Evolutionary conservation across 92 coral and sea anemone genomes (phyloP).

Genomic region (Anthopleura xanthogrammica): DNA sequence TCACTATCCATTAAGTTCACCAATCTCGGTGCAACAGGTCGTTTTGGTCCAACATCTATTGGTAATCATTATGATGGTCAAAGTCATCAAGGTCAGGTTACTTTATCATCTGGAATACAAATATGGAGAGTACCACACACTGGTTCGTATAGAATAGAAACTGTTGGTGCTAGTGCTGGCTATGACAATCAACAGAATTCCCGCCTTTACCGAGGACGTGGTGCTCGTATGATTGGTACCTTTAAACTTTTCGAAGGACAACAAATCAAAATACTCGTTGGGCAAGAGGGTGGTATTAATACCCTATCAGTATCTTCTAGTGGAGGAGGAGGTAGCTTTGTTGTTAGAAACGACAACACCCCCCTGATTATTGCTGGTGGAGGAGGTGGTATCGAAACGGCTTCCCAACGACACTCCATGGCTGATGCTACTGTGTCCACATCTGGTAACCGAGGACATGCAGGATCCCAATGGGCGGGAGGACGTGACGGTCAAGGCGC

Average conservation of each 20-base stretch:
- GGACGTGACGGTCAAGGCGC: constrained; percentile 45
- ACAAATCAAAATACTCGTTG: constrained; percentile 42
- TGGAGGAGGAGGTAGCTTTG: constrained; percentile 72
- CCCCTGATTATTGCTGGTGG: constrained; percentile 66
- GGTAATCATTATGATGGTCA: constrained; percentile 32
- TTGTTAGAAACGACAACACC: constrained; percentile 26
- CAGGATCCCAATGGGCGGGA: constrained; percentile 48
- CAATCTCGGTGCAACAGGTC: constrained; percentile 57
- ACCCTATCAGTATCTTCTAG: constrained; percentile 15
- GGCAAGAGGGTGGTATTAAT: constrained; percentile 47
- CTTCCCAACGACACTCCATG: not conserved
- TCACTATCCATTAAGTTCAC: constrained; percentile 9
- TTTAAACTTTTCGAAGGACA: constrained; percentile 41
- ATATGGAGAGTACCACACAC: constrained; percentile 45
- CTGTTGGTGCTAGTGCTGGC: constrained; percentile 56
- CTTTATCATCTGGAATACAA: constrained; percentile 38
- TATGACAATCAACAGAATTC: constrained; percentile 2
- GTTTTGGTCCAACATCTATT: constrained; percentile 43
- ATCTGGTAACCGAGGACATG: constrained; percentile 36
- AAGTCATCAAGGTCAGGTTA: constrained; percentile 44
- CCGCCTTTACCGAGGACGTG: constrained; percentile 41
- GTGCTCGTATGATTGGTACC: constrained; percentile 52
- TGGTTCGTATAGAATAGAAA: constrained; percentile 38
- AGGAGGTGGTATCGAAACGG: constrained; percentile 44
- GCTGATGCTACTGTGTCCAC: constrained; percentile 42